Conservation (phyloP, 2,888 invertebrate species). For the Pammene fasciana region DNA sequence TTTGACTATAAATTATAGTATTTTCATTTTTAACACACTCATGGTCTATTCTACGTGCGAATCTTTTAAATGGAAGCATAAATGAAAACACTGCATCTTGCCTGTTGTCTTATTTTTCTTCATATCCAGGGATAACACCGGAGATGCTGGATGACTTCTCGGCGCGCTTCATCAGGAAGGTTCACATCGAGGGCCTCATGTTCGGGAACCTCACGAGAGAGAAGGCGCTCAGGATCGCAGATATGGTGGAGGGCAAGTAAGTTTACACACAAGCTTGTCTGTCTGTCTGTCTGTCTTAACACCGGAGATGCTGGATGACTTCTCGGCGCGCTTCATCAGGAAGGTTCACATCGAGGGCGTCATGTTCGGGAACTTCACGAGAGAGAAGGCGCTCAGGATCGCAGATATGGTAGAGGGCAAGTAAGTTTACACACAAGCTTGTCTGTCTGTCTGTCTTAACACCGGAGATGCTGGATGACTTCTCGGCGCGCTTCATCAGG, state of each 20-base stretch:
- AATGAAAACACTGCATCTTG: no score
- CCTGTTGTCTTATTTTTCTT: no score
- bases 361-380: slow-evolving; percentile 93
- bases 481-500: slow-evolving; percentile 90
- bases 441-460: slow-evolving; percentile 92
- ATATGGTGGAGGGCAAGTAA: slow-evolving; percentile 86
- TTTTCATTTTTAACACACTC: no score
- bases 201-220: slow-evolving; percentile 93
- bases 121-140: no score
- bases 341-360: slow-evolving; percentile 94
- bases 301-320: slow-evolving; percentile 88
- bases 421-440: slow-evolving; percentile 67
- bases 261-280: no score
- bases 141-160: slow-evolving; percentile 91
- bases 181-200: slow-evolving; percentile 94
- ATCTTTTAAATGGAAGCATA: no score
- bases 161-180: slow-evolving; percentile 89
- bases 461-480: slow-evolving; percentile 88
- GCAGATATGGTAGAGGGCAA: slow-evolving; percentile 88
- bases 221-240: slow-evolving; percentile 88
- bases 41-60: no score
- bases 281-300: slow-evolving; percentile 91
- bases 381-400: slow-evolving; percentile 87
- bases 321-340: slow-evolving; percentile 90
- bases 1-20: no score